These are phyloP conservation scores for Neodiprion fabricii DNA, from an alignment of 1,140 invertebrate genomes.

Conservation along the genomic window DNA sequence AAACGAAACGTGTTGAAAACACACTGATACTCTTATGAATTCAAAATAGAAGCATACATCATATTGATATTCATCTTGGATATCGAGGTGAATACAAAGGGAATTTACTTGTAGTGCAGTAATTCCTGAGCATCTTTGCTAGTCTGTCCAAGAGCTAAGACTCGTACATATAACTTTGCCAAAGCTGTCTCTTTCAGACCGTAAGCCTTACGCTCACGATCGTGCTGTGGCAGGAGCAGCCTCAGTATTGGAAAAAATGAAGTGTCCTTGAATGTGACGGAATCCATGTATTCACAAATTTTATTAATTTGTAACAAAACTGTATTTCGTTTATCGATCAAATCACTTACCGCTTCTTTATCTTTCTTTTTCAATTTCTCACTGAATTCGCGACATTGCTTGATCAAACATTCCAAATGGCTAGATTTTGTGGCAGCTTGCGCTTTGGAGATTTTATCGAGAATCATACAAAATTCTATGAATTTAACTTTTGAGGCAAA, in stretches of 20 bases:
- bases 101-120: constrained; percentile 38
- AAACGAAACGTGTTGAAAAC: constrained; percentile 1
- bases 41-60: constrained; percentile 17
- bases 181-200: constrained; percentile 73
- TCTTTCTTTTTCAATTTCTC: constrained; percentile 40
- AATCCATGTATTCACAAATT: not conserved
- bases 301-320: no score
- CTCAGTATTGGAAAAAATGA: constrained; percentile 76
- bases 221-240: constrained; percentile 74
- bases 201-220: constrained; percentile 69
- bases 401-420: constrained; percentile 63
- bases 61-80: not conserved
- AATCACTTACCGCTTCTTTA: constrained; percentile 39
- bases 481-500: constrained; percentile 54
- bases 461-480: constrained; percentile 54
- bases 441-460: constrained; percentile 63
- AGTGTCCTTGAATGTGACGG: constrained; percentile 41
- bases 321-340: not conserved
- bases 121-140: constrained; percentile 72
- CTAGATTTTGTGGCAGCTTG: constrained; percentile 57
- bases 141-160: constrained; percentile 71
- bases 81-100: constrained; percentile 19
- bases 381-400: constrained; percentile 54
- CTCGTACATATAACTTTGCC: constrained; percentile 70
- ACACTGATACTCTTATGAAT: constrained; percentile 8